Evolutionary conservation across 1,140 invertebrate species (phyloP).

Genomic region (Diorhabda carinulata): DNA sequence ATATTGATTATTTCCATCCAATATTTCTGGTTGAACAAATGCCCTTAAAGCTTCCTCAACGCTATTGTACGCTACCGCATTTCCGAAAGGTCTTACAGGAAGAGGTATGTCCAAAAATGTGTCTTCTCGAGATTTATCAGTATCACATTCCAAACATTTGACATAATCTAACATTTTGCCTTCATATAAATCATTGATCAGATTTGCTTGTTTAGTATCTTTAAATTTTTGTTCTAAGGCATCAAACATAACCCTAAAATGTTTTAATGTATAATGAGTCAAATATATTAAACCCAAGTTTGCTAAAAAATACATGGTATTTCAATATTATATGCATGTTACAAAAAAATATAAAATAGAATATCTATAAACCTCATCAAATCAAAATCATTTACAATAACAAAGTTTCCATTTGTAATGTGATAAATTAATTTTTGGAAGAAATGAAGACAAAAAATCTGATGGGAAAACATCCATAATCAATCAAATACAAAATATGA

Average conservation of each 20-base stretch:
- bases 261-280: not conserved
- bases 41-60: conserved; percentile 81
- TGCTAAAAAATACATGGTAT: too few species aligned
- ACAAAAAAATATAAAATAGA: too few species aligned
- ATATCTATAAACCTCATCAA: too few species aligned
- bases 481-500: too few species aligned
- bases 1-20: conserved; percentile 87
- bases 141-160: conserved; percentile 83
- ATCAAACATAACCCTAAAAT: conserved; percentile 81
- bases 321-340: too few species aligned
- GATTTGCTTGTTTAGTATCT: conserved; percentile 76
- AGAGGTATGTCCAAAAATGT: conserved; percentile 87
- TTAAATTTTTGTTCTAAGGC: conserved; percentile 84
- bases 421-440: too few species aligned
- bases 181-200: conserved; percentile 70
- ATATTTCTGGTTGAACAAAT: conserved; percentile 81
- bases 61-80: conserved; percentile 72
- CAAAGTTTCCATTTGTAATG: too few species aligned
- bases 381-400: too few species aligned
- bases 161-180: conserved; percentile 90
- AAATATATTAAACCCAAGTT: too few species aligned
- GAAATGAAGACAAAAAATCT: too few species aligned
- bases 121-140: conserved; percentile 79
- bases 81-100: conserved; percentile 81
- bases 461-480: too few species aligned